Base-by-base conservation (phyloP, 2,888 invertebrate species). In the Scaptomyza tumidula region DNA sequence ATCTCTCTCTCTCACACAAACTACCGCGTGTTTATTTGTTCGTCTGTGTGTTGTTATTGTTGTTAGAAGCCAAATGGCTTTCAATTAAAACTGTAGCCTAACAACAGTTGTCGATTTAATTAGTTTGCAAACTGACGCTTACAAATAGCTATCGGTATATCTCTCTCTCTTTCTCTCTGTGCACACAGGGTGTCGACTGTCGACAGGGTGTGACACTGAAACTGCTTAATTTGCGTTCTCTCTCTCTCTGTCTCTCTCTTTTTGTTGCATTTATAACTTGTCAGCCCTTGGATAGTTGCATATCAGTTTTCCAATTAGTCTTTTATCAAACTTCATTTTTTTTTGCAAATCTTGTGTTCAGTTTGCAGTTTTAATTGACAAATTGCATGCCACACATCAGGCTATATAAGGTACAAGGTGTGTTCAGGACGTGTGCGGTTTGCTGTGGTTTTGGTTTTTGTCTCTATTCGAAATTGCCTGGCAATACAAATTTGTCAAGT, bases 11-110 rank as follows among this genome's bases (percentile, higher is more conserved):
- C 39, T 14, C 39, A 6, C 37, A 24, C 24, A 19, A 2, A 19
- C 19, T 19, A 1, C 2, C 1, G 19, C 19, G 19, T 63, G 46
- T 59, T 74, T 73, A 71, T 61, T 56, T 71, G 66, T 72, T 61
- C 61, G 61, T 46, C 24, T 37, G 31, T 27, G 45, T 71, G 24
- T 37, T 50, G 61, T 55, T 58, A 48, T 56, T 52, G 64, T 64
- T 78, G 75, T 83, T 71, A 54, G 74, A 64, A 66, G 62, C 71
- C 78, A 78, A 84, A 85, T 81, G 81, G 68, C 75, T 74, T 81
- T 85, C 86, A 86, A 85, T 85, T 85, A 85, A 85, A 84, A 78
- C 75, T 79, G 71, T 70, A 78, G 79, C 75, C 65, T 54, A 75
- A 75, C 78, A 65, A 54, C 79, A 77, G 73, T 86, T 79, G 86